Conservation (phyloP, 2,797 vertebrate species). For the Geotrypetes seraphini region DNA sequence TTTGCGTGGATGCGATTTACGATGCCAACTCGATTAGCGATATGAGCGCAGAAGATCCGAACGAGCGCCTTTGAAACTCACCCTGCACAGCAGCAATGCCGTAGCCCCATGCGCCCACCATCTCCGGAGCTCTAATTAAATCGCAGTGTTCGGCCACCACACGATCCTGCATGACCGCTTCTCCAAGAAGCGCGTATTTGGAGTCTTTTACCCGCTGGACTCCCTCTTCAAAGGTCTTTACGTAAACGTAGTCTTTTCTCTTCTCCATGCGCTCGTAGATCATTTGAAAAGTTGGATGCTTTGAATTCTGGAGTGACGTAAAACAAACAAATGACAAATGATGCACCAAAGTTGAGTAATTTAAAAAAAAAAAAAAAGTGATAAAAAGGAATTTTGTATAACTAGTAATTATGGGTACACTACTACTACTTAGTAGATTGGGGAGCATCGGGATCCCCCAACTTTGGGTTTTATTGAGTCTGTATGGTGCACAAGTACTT, state of each 20-base stretch:
- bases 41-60: neutral
- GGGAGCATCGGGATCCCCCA: too few species aligned
- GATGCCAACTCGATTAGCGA: too few species aligned
- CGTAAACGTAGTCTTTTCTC: conserved; percentile 48
- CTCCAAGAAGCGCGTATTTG: conserved; percentile 77
- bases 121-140: conserved; percentile 54
- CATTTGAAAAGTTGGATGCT: conserved; percentile 51
- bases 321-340: too few species aligned
- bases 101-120: conserved; percentile 63
- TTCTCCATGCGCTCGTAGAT: conserved; percentile 77
- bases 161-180: conserved; percentile 69
- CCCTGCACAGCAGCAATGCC: conserved; percentile 63
- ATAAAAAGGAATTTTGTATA: too few species aligned
- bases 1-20: too few species aligned
- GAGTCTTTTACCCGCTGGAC: conserved; percentile 55
- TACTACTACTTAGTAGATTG: too few species aligned
- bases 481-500: too few species aligned
- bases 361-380: too few species aligned
- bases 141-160: conserved; percentile 63
- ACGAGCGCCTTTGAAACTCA: rapidly evolving
- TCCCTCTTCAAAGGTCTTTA: conserved; percentile 57
- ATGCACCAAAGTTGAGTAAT: neutral
- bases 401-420: too few species aligned
- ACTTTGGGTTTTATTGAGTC: too few species aligned
- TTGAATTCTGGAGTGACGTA: conserved; percentile 57